Base-by-base conservation (phyloP, 2,888 invertebrate genomes). In the Allolobophora icterica region DNA sequence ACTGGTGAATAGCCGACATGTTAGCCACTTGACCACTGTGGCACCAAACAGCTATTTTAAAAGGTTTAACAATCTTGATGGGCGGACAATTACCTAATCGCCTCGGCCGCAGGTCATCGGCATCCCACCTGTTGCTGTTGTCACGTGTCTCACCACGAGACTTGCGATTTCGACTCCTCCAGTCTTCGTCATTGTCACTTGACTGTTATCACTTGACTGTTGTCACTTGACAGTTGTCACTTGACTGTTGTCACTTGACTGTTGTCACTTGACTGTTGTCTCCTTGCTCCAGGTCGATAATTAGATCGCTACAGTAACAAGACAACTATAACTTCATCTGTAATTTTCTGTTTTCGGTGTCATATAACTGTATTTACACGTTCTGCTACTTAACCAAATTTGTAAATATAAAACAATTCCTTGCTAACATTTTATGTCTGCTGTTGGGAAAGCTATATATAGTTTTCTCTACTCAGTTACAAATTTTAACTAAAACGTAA, bases 241-340 rank as follows among this genome's bases (percentile, higher is more conserved):
- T n/a, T n/a, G n/a, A n/a, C n/a, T n/a, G n/a, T 87, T 35, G 30
- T 35, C 87, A 38, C 87, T 38, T 0, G 87, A 87, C 87, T 35
- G n/a, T 87, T 87, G 87, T 87, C 87, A 34, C 87, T 87, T 17
- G n/a, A 87, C 71, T 71, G 87, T 11, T 84, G 87, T 87, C 87
- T 87, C 35, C 87, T 87, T 6, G 38, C 34, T 35, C 35, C 87
- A 87, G 87, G 35, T 87, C 87, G 87, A 87, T 87, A 87, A 35
- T 33, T 33, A 87, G 87, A 87, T 38, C 87, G 34, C 87, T 87
- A 35, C 87, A 87, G 35, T 87, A 19, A 35, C 34, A 19, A 87
- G n/a, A 24, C 24, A 35, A 4, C 5, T 19, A 87, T 24, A 34
- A 87, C 24, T 87, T n/a, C 17, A 87, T 15, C 5, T 71, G n/a